Conservation (phyloP, 2,797 vertebrate species). For the Tiaroga cobitis region DNA sequence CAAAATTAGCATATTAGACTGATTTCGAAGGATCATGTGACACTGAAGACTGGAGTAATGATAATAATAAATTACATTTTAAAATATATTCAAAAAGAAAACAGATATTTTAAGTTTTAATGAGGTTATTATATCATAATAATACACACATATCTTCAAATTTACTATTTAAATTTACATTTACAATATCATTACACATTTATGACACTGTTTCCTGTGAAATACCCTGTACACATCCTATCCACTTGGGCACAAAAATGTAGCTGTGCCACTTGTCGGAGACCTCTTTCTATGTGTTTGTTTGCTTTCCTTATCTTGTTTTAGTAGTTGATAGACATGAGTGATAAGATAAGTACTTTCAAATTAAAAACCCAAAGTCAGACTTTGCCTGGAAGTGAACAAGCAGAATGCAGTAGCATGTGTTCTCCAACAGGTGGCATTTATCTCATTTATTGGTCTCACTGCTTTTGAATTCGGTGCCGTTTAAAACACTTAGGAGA, state of each 20-base stretch:
- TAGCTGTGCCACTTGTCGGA: neutral
- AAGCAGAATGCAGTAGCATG: neutral
- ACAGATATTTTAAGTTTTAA: neutral
- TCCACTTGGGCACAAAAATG: neutral
- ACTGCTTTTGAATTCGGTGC: neutral
- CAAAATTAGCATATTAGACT: neutral
- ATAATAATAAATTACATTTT: neutral
- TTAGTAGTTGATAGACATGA: neutral
- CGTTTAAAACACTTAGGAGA: neutral
- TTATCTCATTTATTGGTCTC: neutral
- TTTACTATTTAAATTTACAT: neutral
- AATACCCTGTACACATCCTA: neutral
- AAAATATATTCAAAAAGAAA: neutral
- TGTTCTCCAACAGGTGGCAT: slow-evolving; percentile 22
- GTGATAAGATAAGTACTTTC: neutral
- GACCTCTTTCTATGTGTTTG: neutral
- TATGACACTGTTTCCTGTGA: neutral
- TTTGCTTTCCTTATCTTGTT: neutral
- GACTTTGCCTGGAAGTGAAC: neutral
- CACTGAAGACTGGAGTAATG: neutral
- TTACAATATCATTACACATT: too few species aligned
- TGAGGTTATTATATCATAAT: neutral
- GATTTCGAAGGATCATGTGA: neutral
- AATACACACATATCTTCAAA: neutral
- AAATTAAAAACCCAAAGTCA: neutral